phyloP scores from a whole-genome alignment of 2,113 vertebrate genomes.

The Nyctereutes procyonoides region DNA sequence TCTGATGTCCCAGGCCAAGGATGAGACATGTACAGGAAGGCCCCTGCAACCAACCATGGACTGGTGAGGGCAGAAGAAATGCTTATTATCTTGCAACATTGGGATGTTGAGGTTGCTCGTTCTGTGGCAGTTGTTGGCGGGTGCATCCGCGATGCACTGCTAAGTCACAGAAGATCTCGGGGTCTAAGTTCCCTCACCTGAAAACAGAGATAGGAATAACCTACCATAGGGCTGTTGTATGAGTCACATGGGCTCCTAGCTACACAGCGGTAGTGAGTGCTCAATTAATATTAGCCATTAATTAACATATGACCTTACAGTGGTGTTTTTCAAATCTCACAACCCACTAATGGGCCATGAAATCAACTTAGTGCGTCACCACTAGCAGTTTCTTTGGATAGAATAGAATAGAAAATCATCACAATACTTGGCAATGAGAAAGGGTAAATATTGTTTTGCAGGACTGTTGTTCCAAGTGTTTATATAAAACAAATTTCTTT shows the following conservation, averaged over 20 bases:
- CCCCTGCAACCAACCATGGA: background rate
- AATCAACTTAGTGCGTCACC: background rate
- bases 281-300: background rate
- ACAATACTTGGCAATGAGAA: background rate
- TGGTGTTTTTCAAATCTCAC: background rate
- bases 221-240: background rate
- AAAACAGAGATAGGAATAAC: background rate
- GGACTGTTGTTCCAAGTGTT: background rate
- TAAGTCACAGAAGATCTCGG: background rate
- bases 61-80: background rate
- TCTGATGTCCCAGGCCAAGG: background rate
- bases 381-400: background rate
- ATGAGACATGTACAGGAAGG: fast-evolving
- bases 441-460: background rate
- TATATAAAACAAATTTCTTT: background rate
- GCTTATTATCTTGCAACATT: background rate
- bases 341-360: background rate
- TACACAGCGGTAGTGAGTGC: background rate
- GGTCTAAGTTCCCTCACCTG: background rate
- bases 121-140: fast-evolving
- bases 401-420: background rate
- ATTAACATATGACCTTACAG: background rate
- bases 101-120: background rate
- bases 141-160: background rate
- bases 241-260: background rate